Percentiles rank a stretch among this genome's conserved stretches.
Conservation (phyloP, 1,140 invertebrate genomes). For the Druon quercuslanigerum region DNA sequence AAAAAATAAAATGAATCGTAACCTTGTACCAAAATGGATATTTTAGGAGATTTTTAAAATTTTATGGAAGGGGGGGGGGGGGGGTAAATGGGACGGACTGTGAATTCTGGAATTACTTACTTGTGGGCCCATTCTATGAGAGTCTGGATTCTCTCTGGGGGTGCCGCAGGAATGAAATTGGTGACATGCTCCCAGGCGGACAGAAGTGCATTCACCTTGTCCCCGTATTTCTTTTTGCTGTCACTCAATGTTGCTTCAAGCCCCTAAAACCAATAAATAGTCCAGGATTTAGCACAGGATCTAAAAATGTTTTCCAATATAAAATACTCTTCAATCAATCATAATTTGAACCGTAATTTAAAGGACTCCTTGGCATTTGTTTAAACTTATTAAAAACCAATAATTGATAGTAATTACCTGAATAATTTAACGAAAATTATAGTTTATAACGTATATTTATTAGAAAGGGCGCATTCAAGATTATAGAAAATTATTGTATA, state of each 20-base stretch:
- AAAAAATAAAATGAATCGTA: too few relatives aligned
- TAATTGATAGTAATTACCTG: too few relatives aligned
- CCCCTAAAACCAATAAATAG: conserved; percentile 66
- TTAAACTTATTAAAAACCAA: too few relatives aligned
- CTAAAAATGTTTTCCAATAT: conserved; percentile 20
- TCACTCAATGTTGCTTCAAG: conserved; percentile 76
- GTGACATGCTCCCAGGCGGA: conserved; percentile 77
- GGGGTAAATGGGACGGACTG: too few relatives aligned
- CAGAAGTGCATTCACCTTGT: conserved; percentile 78
- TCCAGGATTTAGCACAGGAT: conserved; percentile 34
- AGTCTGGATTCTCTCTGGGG: conserved; percentile 72
- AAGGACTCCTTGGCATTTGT: too few relatives aligned
- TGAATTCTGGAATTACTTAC: conserved; percentile 59
- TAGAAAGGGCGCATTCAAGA: conserved; percentile 33
- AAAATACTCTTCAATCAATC: not conserved
- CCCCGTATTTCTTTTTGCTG: conserved; percentile 77
- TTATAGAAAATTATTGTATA: conserved; percentile 35
- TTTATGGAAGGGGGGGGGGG: too few relatives aligned
- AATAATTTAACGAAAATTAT: too few relatives aligned
- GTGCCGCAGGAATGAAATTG: conserved; percentile 74
- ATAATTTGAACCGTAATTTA: conserved; percentile 5
- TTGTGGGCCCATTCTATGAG: conserved; percentile 77
- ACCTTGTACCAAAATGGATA: too few relatives aligned
- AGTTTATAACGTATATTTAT: not conserved
- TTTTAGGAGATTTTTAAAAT: too few relatives aligned